These are phyloP conservation scores for Moxostoma hubbsi DNA, from an alignment of 2,797 vertebrate genomes.

Conservation along the genomic window DNA sequence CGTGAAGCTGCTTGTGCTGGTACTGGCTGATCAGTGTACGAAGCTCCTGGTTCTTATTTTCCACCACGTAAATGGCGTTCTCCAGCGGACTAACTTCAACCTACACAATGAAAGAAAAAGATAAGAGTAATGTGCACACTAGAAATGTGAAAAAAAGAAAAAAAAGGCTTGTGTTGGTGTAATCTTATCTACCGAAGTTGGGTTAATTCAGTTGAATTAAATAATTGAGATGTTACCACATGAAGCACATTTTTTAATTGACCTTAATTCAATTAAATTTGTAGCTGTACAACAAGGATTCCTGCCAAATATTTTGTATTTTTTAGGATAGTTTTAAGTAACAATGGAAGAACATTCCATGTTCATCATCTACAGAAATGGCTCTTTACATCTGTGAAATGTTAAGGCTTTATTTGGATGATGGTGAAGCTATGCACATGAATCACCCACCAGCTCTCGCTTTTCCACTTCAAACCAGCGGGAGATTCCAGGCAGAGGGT, in stretches of 20 bases:
- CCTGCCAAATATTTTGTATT: too few species aligned
- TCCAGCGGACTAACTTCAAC: conserved; percentile 97
- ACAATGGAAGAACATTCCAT: too few species aligned
- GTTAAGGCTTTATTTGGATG: not conserved
- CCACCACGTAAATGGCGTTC: conserved; percentile 97
- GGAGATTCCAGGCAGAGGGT: conserved; percentile 95
- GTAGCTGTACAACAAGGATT: too few species aligned
- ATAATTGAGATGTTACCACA: too few species aligned
- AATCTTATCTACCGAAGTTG: too few species aligned
- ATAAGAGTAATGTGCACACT: not conserved
- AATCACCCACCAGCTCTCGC: conserved; percentile 90
- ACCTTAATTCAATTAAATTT: too few species aligned
- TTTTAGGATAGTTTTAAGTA: too few species aligned
- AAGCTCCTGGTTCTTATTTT: conserved; percentile 98
- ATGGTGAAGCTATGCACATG: not conserved
- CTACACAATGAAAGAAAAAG: conserved; percentile 68
- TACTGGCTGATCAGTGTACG: conserved; percentile 97
- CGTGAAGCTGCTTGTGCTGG: conserved; percentile 95
- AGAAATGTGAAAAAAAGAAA: not conserved
- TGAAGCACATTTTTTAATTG: too few species aligned
- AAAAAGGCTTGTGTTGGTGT: too few species aligned
- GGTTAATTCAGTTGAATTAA: too few species aligned
- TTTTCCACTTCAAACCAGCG: conserved; percentile 98
- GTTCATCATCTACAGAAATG: too few species aligned
- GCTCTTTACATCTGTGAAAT: too few species aligned